Evolutionary conservation across 1,140 invertebrate genomes (phyloP), one percentile per base, ranked within the genome.

Genomic region (Sweltsa coloradensis): DNA sequence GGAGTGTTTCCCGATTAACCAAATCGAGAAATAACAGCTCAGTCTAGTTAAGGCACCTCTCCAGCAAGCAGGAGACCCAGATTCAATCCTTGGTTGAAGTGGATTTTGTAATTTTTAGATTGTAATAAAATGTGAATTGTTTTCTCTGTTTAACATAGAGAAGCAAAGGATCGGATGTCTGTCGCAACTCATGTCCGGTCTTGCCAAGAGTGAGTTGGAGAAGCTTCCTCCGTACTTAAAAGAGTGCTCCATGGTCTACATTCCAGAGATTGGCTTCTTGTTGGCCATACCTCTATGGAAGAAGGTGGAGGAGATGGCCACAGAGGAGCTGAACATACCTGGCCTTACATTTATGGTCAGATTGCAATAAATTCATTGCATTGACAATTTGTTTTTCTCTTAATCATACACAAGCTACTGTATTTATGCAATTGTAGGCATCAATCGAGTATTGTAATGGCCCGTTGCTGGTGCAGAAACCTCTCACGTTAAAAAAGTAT

Each of bases 181-280:
- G n/a, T 70, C 72, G 14, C 64, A 73, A 27, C 60, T 78, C 34
- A 69, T 81, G 58, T 76, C 76, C 4, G 68, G 72, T 41, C 75
- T 81, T n/a, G 82, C 79, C 2, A 60, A 71, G 48, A 67, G 78
- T 53, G 84, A 89, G 58, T 62, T 88, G 48, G 57, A 75, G 29
- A 68, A 75, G 39, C 67, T 89, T 22, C 79, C 81, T 3, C 37
- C 61, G 7, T 74, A 71, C 52, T 69, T 89, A 16, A 64, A 75
- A n/a, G 70, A 78, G 52, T 89, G 84, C 58, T 75, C 73, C 34
- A 76, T 89, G 58, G 63, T 83, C 42, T 90, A 87, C 64, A 70
- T 89, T 52, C 86, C 86, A 5, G 78, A 89, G 67, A 71, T 90
- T 49, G 85, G 86, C 0, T 88, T 85, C 66, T 63, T 89, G 27